phyloP scores from a whole-genome alignment of 2,797 vertebrate genomes.

The Scyliorhinus canicula region DNA sequence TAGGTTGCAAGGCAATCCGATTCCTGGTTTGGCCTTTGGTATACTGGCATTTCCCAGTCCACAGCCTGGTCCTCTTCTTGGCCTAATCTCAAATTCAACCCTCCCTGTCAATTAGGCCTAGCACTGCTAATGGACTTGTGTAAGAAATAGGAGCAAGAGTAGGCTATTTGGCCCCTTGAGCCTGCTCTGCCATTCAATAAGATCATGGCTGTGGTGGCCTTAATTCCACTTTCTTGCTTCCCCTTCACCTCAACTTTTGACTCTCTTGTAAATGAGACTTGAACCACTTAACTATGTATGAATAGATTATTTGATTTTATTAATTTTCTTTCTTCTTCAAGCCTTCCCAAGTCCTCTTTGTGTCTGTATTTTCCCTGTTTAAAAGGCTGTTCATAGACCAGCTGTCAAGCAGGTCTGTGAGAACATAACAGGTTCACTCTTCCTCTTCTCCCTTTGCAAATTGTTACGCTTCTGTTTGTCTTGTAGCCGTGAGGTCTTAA shows the following conservation, averaged over 20 bases:
- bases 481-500: not conserved
- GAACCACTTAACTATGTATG: not conserved
- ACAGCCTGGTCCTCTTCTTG: not conserved
- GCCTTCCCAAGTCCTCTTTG: not conserved
- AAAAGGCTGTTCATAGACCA: not conserved
- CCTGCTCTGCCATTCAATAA: not conserved
- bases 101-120: not conserved
- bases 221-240: not conserved
- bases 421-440: not conserved
- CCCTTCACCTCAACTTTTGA: not conserved
- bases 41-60: not conserved
- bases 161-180: not conserved
- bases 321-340: not conserved
- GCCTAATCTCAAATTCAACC: not conserved
- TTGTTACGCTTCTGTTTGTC: conserved; percentile 9
- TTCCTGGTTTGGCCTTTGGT: not conserved
- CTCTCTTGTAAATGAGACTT: no score
- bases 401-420: not conserved
- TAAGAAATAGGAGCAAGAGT: not conserved
- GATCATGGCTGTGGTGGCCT: not conserved
- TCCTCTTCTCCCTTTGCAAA: not conserved
- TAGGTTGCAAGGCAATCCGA: not conserved
- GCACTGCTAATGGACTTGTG: not conserved
- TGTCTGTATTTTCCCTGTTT: not conserved
- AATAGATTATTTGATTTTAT: not conserved